Conservation (phyloP, 1,140 invertebrate species). For the Trichomalopsis sarcophagae region DNA sequence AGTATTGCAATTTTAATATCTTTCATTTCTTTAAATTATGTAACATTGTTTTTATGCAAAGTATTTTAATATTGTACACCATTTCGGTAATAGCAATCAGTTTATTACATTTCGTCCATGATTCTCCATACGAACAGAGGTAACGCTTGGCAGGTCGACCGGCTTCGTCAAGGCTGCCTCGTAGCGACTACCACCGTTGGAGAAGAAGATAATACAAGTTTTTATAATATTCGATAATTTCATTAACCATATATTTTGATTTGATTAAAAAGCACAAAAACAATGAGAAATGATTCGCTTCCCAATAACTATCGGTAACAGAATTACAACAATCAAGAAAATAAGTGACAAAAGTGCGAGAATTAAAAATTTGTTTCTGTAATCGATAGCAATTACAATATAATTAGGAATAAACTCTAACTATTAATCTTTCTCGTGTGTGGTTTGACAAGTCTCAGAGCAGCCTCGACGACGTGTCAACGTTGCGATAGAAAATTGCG, state of each 20-base stretch:
- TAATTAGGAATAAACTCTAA: slow-evolving; percentile 44
- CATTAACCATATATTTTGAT: slow-evolving; percentile 36
- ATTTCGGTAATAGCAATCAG: slow-evolving; percentile 47
- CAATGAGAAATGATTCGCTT: slow-evolving; percentile 40
- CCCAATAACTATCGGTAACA: slow-evolving; percentile 34
- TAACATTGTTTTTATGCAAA: slow-evolving; percentile 54
- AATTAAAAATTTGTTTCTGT: slow-evolving; percentile 47
- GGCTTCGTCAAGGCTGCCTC: slow-evolving; percentile 47
- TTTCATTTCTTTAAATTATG: slow-evolving; percentile 53
- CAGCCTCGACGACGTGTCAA: slow-evolving; percentile 51
- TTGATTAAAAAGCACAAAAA: slow-evolving; percentile 51
- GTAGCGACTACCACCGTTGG: slow-evolving; percentile 20
- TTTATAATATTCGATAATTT: slow-evolving; percentile 30
- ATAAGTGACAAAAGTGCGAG: slow-evolving; percentile 16
- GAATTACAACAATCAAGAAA: slow-evolving; percentile 44
- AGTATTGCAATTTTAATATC: slow-evolving; percentile 47
- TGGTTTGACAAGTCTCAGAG: slow-evolving; percentile 49
- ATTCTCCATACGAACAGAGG: slow-evolving; percentile 42
- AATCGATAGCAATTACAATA: slow-evolving; percentile 30
- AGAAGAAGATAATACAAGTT: slow-evolving; percentile 34
- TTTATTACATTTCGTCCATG: slow-evolving; percentile 53
- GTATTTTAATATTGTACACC: slow-evolving; percentile 52
- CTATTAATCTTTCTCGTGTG: slow-evolving; percentile 36
- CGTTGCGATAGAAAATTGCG: slow-evolving; percentile 55
- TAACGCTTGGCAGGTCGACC: slow-evolving; percentile 48